phyloP scores from a whole-genome alignment of 2,797 vertebrate genomes.

The Neomorphus geoffroyi region DNA sequence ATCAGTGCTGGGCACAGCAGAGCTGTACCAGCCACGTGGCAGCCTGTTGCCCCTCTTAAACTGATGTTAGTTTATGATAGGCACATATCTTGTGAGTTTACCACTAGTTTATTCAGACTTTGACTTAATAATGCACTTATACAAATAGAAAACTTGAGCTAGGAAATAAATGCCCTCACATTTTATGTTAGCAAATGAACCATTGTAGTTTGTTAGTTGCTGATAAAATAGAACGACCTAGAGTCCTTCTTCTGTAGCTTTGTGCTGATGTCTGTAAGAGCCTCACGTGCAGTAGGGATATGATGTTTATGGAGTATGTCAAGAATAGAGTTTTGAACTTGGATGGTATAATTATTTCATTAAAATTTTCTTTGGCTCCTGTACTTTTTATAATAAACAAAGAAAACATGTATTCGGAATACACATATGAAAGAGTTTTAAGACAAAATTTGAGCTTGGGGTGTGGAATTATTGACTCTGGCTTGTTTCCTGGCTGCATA shows the following conservation, averaged over 20 bases:
- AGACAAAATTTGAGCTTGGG: slow-evolving; percentile 17
- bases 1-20: background rate
- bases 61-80: background rate
- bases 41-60: background rate
- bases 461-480: slow-evolving; percentile 27
- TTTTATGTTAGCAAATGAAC: background rate
- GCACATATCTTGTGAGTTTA: background rate
- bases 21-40: background rate
- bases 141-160: background rate
- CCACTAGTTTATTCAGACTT: background rate
- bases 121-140: background rate
- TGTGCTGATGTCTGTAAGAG: background rate
- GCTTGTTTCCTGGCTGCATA: slow-evolving; percentile 2
- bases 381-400: slow-evolving; percentile 8
- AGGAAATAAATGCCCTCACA: background rate
- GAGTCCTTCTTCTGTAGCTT: background rate
- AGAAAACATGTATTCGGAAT: slow-evolving; percentile 25
- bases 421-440: slow-evolving; percentile 30
- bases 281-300: fast-evolving
- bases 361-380: slow-evolving; percentile 36
- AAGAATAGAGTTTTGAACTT: background rate
- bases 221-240: background rate
- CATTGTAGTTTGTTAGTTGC: background rate
- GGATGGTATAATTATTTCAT: slow-evolving; percentile 16
- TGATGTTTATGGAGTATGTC: background rate